Evolutionary conservation across 1,140 invertebrate genomes (phyloP).

Genomic region (Charaxes varanes): DNA sequence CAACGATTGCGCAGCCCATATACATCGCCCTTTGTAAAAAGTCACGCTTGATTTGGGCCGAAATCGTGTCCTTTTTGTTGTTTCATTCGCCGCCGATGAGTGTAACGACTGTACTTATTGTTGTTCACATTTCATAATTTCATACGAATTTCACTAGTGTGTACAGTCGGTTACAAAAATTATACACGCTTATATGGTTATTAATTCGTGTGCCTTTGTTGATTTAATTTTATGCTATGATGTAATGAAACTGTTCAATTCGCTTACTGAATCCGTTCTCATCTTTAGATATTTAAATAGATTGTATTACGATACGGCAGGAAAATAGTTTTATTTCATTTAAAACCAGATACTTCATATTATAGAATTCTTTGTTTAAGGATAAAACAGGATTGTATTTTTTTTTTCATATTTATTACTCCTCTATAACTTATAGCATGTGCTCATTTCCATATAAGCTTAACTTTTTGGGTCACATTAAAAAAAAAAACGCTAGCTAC

Average conservation of each 20-base stretch:
- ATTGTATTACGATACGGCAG: too few relatives aligned
- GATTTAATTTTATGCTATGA: not conserved
- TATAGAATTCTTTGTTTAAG: too few relatives aligned
- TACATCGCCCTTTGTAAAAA: slow-evolving; percentile 57
- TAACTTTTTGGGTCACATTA: too few relatives aligned
- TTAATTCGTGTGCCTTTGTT: not conserved
- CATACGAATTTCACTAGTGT: slow-evolving; percentile 8
- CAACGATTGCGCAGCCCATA: slow-evolving; percentile 44
- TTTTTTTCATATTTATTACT: too few relatives aligned
- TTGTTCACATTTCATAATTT: slow-evolving; percentile 16
- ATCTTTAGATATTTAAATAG: too few relatives aligned
- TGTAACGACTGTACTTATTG: slow-evolving; percentile 57
- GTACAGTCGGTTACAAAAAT: slow-evolving; percentile 8
- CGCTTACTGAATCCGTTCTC: not conserved
- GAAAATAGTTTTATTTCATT: too few relatives aligned
- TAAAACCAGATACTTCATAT: too few relatives aligned
- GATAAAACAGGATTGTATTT: too few relatives aligned
- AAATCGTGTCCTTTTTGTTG: slow-evolving; percentile 71
- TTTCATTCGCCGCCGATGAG: slow-evolving; percentile 56
- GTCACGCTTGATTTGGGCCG: slow-evolving; percentile 67
- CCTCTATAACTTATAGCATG: too few relatives aligned
- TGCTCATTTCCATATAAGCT: too few relatives aligned
- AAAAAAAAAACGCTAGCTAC: too few relatives aligned
- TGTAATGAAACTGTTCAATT: not conserved
- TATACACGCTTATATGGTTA: slow-evolving; percentile 16